Percentiles rank a stretch among this genome's conserved stretches.
These are phyloP conservation scores for Aradophagus sp. DNA, from an alignment of 1,140 invertebrate genomes.

Conservation along the genomic window DNA sequence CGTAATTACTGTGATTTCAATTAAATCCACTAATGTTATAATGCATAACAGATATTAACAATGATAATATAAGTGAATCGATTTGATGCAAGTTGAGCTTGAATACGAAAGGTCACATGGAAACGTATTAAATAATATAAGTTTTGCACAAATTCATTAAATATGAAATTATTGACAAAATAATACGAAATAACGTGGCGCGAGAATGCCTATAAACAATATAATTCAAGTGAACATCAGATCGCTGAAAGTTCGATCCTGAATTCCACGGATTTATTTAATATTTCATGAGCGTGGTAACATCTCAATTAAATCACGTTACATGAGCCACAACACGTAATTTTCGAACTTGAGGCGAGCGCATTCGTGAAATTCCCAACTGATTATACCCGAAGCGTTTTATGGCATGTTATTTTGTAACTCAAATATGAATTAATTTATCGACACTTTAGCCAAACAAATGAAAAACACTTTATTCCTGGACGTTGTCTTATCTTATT, in stretches of 20 bases:
- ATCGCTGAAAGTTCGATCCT: constrained; percentile 8
- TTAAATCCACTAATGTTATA: too few relatives aligned
- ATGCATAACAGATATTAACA: too few relatives aligned
- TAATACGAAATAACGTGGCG: too few relatives aligned
- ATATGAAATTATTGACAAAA: too few relatives aligned
- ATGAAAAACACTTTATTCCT: constrained; percentile 34
- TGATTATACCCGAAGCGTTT: constrained; percentile 25
- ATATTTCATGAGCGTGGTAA: too few relatives aligned
- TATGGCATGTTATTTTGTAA: constrained; percentile 29
- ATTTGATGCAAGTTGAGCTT: too few relatives aligned
- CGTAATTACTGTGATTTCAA: too few relatives aligned
- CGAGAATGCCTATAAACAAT: too few relatives aligned
- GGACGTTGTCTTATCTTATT: constrained; percentile 29
- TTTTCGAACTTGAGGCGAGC: constrained; percentile 14
- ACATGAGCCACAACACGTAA: constrained; percentile 19
- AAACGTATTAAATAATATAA: too few relatives aligned
- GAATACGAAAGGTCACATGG: too few relatives aligned
- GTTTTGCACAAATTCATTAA: too few relatives aligned
- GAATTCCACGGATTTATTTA: constrained; percentile 24
- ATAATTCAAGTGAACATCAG: constrained; percentile 6
- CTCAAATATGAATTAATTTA: constrained; percentile 38
- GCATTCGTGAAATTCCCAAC: constrained; percentile 32
- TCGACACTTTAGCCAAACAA: constrained; percentile 23
- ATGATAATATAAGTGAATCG: too few relatives aligned
- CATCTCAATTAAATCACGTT: constrained; percentile 33